These are phyloP conservation scores for Rhinella marina DNA, from an alignment of 2,797 vertebrate genomes.

Conservation along the genomic window DNA sequence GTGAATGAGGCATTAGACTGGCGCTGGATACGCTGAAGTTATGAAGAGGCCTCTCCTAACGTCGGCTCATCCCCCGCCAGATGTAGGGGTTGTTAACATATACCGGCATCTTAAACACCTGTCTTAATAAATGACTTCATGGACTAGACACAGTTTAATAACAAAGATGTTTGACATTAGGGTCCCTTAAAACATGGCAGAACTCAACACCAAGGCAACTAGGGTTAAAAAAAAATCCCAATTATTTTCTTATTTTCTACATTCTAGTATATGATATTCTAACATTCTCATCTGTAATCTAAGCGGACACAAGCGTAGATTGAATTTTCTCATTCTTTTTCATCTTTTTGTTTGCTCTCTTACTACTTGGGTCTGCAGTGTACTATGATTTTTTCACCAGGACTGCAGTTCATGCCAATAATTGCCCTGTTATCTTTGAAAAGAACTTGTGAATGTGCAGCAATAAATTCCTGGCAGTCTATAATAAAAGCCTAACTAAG, in stretches of 20 bases:
- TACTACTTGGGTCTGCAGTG: neutral
- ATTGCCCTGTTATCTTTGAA: neutral
- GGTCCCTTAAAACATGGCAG: neutral
- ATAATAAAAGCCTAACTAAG: constrained; percentile 1
- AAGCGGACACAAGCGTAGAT: neutral
- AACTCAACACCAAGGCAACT: neutral
- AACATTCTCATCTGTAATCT: neutral
- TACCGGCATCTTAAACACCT: too few species aligned
- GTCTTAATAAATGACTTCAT: too few species aligned
- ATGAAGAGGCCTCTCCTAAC: too few species aligned
- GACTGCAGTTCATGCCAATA: neutral
- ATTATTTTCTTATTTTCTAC: neutral
- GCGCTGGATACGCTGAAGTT: too few species aligned
- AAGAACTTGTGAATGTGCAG: neutral
- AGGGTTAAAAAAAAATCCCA: neutral
- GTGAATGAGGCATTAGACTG: too few species aligned
- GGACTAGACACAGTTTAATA: too few species aligned
- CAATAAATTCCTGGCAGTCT: neutral
- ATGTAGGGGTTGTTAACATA: too few species aligned
- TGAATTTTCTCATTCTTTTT: neutral
- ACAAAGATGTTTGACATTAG: neutral
- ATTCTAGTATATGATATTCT: neutral
- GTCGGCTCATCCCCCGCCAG: too few species aligned
- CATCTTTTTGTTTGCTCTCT: neutral
- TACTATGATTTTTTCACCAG: neutral